Base-by-base conservation (phyloP, 2,888 invertebrate genomes). In the Acholoe squamosa region DNA sequence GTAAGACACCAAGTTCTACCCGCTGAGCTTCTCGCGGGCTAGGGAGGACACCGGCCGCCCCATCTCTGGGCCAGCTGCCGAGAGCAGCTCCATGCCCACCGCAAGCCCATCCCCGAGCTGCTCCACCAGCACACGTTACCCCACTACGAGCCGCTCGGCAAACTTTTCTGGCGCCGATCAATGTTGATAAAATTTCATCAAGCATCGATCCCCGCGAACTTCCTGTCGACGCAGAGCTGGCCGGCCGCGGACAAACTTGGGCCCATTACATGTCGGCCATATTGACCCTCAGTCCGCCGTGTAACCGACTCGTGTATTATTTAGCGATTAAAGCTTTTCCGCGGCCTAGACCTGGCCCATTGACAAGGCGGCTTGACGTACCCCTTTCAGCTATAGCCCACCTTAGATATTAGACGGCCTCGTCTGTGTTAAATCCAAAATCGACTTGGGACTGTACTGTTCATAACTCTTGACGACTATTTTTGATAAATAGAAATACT, bases 171-270 rank as follows among this genome's bases (percentile, higher is more conserved):
- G 43, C 80, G 80, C 14, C 80, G 80, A 80, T 80, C 80, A 80
- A 80, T 80, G 80, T 80, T 80, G 80, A 80, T 80, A 80, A 80
- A 80, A 80, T 80, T 34, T 80, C 80, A 80, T 80, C 80, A 80
- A 80, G 80, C 80, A 80, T 80, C 80, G 80, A 80, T 43, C 80
- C 19, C 33, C 12, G 19, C 43, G 80, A 43, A 80, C 80, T 80
- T 80, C 80, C 80, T 80, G 80, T 80, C 34, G 33, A 34, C 34
- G 80, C 43, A 34, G 80, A 34, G 80, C 34, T 43, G 43, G 80
- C 76, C 80, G 80, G 80, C 34, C 80, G 80, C 33, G 80, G 80
- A 80, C 80, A 80, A 80, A 80, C 80, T 43, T 34, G 19, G 80
- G 43, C 80, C 80, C 80, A 80, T 80, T 80, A 80, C 80, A 33